Base-by-base conservation (phyloP, 2,113 vertebrate species). In the Actenoides lindsayi region DNA sequence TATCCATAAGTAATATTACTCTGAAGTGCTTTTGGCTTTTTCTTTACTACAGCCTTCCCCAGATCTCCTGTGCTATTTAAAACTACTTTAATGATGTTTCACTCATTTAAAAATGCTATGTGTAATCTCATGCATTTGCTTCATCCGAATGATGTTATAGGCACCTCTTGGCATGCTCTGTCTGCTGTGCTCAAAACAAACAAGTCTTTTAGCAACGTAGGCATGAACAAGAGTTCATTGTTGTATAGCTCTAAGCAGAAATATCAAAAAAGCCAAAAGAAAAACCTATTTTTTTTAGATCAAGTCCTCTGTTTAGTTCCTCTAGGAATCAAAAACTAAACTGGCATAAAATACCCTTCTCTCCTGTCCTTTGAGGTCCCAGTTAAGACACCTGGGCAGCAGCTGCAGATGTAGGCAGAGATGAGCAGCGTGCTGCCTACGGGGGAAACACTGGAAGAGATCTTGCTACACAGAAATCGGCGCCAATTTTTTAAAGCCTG, bases 171-270 rank as follows among this genome's bases (percentile, higher is more conserved):
- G 64, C 69, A 82, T 42, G 81, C 65, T 69, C 62, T 65, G 60
- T 48, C 78, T 92, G 60, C 83, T 90, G 35, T 86, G 71, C 59
- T 92, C 64, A 92, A 94, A 94, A 63, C 88, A 81, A 85, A 59
- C 16, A 12, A 78, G 18, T 28, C 56, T 83, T 83, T 85, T 53
- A 81, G 71, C 2, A 2, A 74, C 19, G 15, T 18, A 42, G 6
- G 17, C 27, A 35, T 2, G 5, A 59, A 65, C 1, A 4, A 10
- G 28, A 6, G 19, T 39, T 78, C 11, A 2, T 14, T 63, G 71
- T 41, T 75, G 13, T 25, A 37, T 5, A 67, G n/a, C 51, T 90
- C 44, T 70, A 74, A 85, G 33, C 13, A 10, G 63, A 93, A 90
- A 74, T 33, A 76, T 4, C 5, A 56, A 74, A 92, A 93, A 80